A percentile compares a stretch with the other conserved stretches of the same genome.
Evolutionary conservation across 64 coral and sea anemone species (phyloP).

Genomic region (Stylophora pistillata): DNA sequence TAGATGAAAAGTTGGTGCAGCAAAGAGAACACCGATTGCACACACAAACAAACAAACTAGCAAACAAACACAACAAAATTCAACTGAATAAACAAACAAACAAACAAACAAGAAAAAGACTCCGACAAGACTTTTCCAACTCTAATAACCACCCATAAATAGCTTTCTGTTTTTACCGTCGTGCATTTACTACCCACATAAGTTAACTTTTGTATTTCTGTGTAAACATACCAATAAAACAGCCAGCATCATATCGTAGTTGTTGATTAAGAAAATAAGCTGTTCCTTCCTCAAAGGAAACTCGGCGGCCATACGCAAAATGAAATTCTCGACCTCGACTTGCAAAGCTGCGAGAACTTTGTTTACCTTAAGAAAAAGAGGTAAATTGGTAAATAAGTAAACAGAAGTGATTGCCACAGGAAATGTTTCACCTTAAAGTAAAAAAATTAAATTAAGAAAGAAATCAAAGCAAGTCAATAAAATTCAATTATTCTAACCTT

Average conservation of each 20-base stretch:
- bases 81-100: too few species aligned
- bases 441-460: neutral
- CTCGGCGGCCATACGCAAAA: constrained; percentile 93
- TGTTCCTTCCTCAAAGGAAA: constrained; percentile 97
- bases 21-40: too few species aligned
- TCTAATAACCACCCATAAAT: too few species aligned
- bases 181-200: neutral
- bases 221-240: constrained; percentile 78
- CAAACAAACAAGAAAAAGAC: too few species aligned
- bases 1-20: neutral
- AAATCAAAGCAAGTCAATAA: neutral
- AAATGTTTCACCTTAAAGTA: constrained; percentile 84
- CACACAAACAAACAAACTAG: too few species aligned
- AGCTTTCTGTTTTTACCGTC: too few species aligned
- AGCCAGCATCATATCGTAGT: constrained; percentile 99
- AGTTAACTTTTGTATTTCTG: neutral
- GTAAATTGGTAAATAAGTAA: neutral
- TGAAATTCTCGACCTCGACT: constrained; percentile 94
- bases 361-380: constrained; percentile 67
- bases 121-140: too few species aligned
- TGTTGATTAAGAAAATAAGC: constrained; percentile 96
- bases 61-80: too few species aligned
- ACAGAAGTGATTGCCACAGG: constrained; percentile 35
- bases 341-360: constrained; percentile 92
- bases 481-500: constrained; percentile 53